A percentile compares a stretch with the other conserved stretches of the same genome.
Conservation (phyloP, 2,113 vertebrate species). For the Elephantulus edwardii region DNA sequence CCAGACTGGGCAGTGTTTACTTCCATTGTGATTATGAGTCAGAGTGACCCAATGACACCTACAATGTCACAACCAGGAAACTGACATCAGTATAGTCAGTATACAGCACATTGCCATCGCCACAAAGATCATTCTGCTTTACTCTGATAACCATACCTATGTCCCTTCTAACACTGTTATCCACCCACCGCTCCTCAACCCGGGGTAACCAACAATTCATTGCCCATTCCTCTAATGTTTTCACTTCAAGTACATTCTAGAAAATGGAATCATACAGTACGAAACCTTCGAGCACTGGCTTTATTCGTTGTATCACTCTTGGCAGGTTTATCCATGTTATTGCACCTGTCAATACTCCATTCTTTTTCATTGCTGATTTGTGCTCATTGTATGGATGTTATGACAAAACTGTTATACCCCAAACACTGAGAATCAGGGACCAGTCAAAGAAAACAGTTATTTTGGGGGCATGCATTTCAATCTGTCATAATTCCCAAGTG, state of each 20-base stretch:
- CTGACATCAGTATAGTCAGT: neutral
- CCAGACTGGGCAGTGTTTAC: neutral
- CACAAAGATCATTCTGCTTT: too few relatives aligned
- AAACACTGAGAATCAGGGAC: too few relatives aligned
- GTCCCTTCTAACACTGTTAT: neutral
- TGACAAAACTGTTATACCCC: too few relatives aligned
- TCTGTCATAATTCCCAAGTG: neutral
- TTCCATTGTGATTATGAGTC: neutral
- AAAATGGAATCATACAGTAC: neutral
- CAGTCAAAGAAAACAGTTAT: too few relatives aligned
- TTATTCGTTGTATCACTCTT: neutral
- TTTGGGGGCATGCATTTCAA: neutral
- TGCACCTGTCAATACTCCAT: neutral
- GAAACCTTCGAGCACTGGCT: neutral
- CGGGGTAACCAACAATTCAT: neutral
- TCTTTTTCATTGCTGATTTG: neutral
- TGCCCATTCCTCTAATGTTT: neutral
- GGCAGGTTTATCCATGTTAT: neutral
- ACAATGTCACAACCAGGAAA: neutral
- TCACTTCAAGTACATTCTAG: neutral
- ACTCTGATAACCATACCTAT: too few relatives aligned
- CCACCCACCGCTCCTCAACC: neutral
- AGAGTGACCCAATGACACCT: neutral
- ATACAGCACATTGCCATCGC: neutral
- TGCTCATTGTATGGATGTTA: too few relatives aligned